phyloP scores from a whole-genome alignment of 1,140 invertebrate species.

The Bombus pascuorum region DNA sequence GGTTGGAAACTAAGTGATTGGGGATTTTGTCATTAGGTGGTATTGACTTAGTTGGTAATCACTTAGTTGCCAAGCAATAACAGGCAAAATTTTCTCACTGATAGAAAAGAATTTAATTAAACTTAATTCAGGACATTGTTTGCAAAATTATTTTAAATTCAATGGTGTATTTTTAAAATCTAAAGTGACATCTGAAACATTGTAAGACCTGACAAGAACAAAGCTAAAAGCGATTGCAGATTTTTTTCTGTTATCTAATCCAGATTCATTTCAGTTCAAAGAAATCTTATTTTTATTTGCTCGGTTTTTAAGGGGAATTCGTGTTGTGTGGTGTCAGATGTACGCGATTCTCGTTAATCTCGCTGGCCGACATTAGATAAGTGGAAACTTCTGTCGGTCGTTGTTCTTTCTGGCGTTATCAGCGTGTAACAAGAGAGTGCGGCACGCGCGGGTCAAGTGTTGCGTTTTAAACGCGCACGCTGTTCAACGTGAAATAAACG shows the following conservation, averaged over 20 bases:
- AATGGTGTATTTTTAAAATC: too few relatives aligned
- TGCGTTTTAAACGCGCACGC: neutral
- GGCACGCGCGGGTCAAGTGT: neutral
- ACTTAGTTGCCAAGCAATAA: too few relatives aligned
- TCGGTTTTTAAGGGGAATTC: neutral
- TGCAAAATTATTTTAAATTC: too few relatives aligned
- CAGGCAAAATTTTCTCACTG: neutral
- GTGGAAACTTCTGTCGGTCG: neutral
- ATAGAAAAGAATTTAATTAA: neutral
- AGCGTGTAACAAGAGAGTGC: neutral
- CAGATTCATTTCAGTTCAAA: neutral
- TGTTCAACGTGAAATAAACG: neutral
- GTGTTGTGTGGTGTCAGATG: neutral
- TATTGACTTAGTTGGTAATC: too few relatives aligned
- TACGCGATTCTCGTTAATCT: neutral
- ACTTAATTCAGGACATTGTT: neutral
- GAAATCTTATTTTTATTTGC: neutral
- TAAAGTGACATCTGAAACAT: too few relatives aligned
- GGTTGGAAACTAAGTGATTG: too few relatives aligned
- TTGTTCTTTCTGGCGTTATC: neutral
- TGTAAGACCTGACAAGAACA: too few relatives aligned
- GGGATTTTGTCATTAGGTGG: too few relatives aligned
- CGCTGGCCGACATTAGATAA: slow-evolving; percentile 1
- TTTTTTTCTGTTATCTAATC: neutral
- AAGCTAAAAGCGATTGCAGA: neutral